Base-by-base conservation (phyloP, 2,797 vertebrate species). In the Urosaurus nigricauda region DNA sequence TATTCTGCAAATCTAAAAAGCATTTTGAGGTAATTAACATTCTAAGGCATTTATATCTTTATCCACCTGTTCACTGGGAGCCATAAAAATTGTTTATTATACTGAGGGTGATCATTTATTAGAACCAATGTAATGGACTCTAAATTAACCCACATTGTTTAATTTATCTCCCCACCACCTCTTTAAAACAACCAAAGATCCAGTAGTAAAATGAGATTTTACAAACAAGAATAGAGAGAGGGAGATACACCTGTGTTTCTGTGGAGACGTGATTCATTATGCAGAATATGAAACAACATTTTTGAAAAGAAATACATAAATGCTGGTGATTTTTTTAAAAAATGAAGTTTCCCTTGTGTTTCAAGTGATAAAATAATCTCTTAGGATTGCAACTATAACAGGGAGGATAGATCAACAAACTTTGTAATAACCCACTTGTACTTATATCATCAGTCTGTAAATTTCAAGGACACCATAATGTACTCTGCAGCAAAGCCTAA, bases 381-480 rank as follows among this genome's bases (percentile, higher is more conserved):
- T 88, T 92, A 88, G 91, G 96, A 95, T 90, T 94, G 92, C 87
- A 94, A 91, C 94, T 94, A 91, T 37, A 95, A 95, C 95, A 97
- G 96, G 94, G 90, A 95, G 89, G 84, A 87, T 65, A 94, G 93
- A 96, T 90, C 95, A 90, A 93, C 93, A 93, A 96, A 96, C 95
- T 95, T 92, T 84, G 32, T 95, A 96, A 96, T 94, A 92, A 93
- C 93, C 73, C 94, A 95, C 94, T 96, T 96, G 94, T 93, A 95
- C 92, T 95, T 96, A 91, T 94, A 91, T 93, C 94, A 96, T 91
- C 95, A 96, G 96, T 95, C 93, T 94, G 90, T 95, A 93, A 95
- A 96, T 83, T 96, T 97, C 96, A 97, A 97, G 95, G 95, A 95
- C 96, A 85, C 86, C 90, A 93, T 96, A 93, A 95, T 90, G 95